Percentiles rank a stretch among this genome's conserved stretches.
phyloP scores from a whole-genome alignment of 2,797 vertebrate genomes.

The Hemibagrus guttatus region DNA sequence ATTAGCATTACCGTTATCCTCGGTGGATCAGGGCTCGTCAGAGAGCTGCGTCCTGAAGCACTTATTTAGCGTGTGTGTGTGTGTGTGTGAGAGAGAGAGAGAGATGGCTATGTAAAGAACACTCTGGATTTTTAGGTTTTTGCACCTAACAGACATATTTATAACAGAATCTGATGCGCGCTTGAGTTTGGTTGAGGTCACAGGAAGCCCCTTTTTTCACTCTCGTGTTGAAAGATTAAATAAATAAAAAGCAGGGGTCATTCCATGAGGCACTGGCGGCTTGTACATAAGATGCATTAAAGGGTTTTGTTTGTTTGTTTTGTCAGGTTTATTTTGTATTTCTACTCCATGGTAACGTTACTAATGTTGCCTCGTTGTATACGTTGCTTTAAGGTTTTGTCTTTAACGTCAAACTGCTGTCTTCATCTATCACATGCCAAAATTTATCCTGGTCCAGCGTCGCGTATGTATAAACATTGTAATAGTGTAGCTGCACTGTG shows the following conservation, averaged over 20 bases:
- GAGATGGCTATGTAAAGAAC: conserved; percentile 55
- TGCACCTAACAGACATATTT: conserved; percentile 82
- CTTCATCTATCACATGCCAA: conserved; percentile 84
- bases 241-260: conserved; percentile 52
- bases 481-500: conserved; percentile 92
- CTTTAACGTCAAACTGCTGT: conserved; percentile 82
- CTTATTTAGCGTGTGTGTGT: conserved; percentile 43
- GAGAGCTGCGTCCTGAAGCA: conserved; percentile 12
- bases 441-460: conserved; percentile 81
- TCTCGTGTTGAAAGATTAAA: neutral
- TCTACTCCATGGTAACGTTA: conserved; percentile 81
- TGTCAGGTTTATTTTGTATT: conserved; percentile 77
- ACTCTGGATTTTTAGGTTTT: conserved; percentile 71
- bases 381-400: conserved; percentile 69
- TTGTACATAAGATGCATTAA: conserved; percentile 87
- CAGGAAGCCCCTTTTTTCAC: conserved; percentile 64
- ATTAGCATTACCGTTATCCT: neutral
- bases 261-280: conserved; percentile 81
- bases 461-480: conserved; percentile 88
- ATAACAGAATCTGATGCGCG: conserved; percentile 77
- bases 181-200: conserved; percentile 73
- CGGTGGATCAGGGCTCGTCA: neutral
- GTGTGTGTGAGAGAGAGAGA: conserved; percentile 24
- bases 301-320: conserved; percentile 48
- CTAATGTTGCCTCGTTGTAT: conserved; percentile 86